phyloP scores from a whole-genome alignment of 1,140 invertebrate species.

The Drosophila paulistorum region DNA sequence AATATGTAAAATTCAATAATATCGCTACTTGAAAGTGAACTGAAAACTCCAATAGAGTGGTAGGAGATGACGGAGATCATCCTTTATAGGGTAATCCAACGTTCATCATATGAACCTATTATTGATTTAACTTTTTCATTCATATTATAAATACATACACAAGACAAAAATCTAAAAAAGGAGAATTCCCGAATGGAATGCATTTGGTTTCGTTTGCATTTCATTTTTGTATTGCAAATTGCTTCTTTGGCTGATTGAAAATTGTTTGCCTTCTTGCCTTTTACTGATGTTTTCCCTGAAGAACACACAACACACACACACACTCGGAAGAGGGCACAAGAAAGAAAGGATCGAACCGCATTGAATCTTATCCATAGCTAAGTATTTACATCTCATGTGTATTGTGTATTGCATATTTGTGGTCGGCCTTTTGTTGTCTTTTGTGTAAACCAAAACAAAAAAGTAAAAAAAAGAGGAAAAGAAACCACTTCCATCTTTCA shows the following conservation, averaged over 20 bases:
- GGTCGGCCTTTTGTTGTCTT: slow-evolving; percentile 62
- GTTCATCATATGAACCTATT: neutral
- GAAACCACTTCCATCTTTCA: slow-evolving; percentile 10
- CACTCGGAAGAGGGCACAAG: neutral
- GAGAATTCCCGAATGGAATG: slow-evolving; percentile 44
- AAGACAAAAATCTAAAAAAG: neutral
- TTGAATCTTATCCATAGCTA: slow-evolving; percentile 10
- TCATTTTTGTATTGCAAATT: slow-evolving; percentile 68
- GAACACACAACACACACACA: slow-evolving; percentile 32
- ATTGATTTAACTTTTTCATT: neutral
- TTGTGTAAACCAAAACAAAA: slow-evolving; percentile 35
- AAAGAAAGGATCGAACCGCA: neutral
- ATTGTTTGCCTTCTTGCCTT: slow-evolving; percentile 38
- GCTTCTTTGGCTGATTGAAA: slow-evolving; percentile 52
- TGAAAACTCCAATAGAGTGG: no score
- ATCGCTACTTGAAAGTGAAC: no score
- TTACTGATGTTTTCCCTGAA: slow-evolving; percentile 62
- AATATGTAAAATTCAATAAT: no score
- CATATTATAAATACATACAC: neutral
- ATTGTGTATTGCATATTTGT: slow-evolving; percentile 63
- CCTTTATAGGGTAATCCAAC: neutral
- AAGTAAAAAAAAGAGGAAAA: slow-evolving; percentile 41
- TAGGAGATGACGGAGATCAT: no score
- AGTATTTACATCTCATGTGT: slow-evolving; percentile 12
- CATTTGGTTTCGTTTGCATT: slow-evolving; percentile 68